A percentile compares a stretch with the other conserved stretches of the same genome.
These are phyloP conservation scores for Melanostigma gelatinosum DNA, from an alignment of 2,113 vertebrate genomes.

Conservation along the genomic window DNA sequence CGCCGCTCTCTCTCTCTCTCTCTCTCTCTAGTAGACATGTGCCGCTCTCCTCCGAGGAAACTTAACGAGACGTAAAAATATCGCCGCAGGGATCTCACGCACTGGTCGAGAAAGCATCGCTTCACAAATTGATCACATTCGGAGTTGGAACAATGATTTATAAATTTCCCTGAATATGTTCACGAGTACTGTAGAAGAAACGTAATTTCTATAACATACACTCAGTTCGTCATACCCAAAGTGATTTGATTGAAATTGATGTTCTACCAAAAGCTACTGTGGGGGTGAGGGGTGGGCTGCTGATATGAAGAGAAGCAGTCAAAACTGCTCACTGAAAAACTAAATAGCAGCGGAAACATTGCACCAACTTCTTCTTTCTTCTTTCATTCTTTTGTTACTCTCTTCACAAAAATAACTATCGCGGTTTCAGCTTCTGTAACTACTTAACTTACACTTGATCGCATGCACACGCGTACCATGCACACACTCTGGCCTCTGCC, in stretches of 20 bases:
- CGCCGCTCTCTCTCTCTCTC: background rate
- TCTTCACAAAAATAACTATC: constrained; percentile 59
- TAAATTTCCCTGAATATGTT: constrained; percentile 15
- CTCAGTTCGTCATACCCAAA: constrained; percentile 30
- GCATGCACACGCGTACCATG: constrained; percentile 63
- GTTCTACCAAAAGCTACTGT: constrained; percentile 33
- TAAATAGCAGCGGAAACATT: constrained; percentile 46
- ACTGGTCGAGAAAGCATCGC: constrained; percentile 41
- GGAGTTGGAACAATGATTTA: constrained; percentile 44
- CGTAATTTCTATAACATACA: constrained; percentile 42
- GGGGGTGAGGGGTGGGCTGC: constrained; percentile 16
- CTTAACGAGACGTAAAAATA: constrained; percentile 54
- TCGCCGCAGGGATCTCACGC: constrained; percentile 30
- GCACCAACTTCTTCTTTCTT: too few species aligned
- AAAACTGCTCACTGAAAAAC: constrained; percentile 57
- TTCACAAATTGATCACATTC: constrained; percentile 67
- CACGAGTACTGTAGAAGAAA: constrained; percentile 36
- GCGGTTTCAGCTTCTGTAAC: constrained; percentile 1
- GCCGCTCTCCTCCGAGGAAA: constrained; percentile 44
- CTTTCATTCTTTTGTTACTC: constrained; percentile 34
- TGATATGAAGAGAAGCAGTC: constrained; percentile 48
- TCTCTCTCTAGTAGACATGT: background rate
- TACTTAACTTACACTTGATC: constrained; percentile 23
- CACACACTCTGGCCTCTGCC: constrained; percentile 48
- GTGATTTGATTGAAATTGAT: constrained; percentile 36